phyloP scores from a whole-genome alignment of 2,888 invertebrate species.

The Miltochrista miniata region DNA sequence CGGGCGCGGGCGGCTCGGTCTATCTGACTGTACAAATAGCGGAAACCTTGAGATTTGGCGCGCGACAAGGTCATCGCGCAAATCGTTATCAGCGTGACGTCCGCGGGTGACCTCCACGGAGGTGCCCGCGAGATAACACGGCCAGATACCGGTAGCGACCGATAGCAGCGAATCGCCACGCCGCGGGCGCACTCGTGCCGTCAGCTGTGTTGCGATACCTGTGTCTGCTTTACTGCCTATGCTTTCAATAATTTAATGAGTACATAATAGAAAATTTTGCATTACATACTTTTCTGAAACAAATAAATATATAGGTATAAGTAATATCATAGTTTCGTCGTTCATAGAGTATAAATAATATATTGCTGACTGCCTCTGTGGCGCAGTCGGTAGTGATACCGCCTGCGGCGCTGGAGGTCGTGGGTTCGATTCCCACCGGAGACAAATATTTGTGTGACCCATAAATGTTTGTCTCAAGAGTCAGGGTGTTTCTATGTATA shows the following conservation, averaged over 20 bases:
- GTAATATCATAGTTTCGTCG: no score
- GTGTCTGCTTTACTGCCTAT: conserved; percentile 27
- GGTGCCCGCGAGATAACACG: conserved; percentile 76
- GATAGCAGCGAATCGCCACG: conserved; percentile 56
- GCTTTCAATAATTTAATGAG: conserved; percentile 4
- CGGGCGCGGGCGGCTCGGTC: conserved; percentile 53
- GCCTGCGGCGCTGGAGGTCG: no score
- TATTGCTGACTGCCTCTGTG: no score
- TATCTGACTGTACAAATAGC: conserved; percentile 81
- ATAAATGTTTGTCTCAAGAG: no score
- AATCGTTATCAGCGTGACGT: conserved; percentile 83
- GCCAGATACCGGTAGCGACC: conserved; percentile 72
- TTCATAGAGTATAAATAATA: no score
- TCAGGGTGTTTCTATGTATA: no score
- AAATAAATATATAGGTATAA: no score
- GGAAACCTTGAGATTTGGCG: conserved; percentile 81
- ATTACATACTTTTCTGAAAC: no score
- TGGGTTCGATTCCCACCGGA: no score
- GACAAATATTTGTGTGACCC: no score
- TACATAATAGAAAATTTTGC: no score
- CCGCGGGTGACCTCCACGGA: conserved; percentile 77
- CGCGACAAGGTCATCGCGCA: conserved; percentile 82
- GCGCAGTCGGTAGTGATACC: no score
- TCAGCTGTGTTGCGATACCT: conserved; percentile 17
- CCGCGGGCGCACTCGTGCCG: conserved; percentile 39